Base-by-base conservation (phyloP, 2,797 vertebrate species). In the Myoxocephalus aenaeus region DNA sequence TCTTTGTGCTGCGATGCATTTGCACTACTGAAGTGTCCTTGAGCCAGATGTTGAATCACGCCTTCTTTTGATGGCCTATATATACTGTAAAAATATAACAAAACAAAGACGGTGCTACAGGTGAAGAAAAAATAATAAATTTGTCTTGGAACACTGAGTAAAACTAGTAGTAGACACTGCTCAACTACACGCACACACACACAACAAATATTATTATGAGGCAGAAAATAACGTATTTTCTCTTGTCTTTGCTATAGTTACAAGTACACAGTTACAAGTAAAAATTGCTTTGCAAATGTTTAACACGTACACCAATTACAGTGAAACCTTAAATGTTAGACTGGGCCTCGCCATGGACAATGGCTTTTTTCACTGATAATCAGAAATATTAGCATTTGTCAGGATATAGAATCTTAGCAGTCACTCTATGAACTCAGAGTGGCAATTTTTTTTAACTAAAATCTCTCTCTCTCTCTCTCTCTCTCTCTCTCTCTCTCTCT, bases 1-100 rank as follows among this genome's bases (percentile, higher is more conserved):
- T 44, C 67, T 72, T 44, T 67, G 66, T 36, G 65, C 71, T 67
- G 65, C 11, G 7, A 57, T 0, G 1, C 62, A 86, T 83, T 89
- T 87, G 50, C 82, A 89, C 76, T 83, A 82, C 85, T 83, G 64
- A 89, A 70, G 77, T 84, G 89, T 89, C 82, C 82, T 87, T 88
- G 81, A 88, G 79, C 63, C 59, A 58, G 62, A 79, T 75, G 51
- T 22, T 63, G n/a, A 80, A 84, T 79, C 53, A 22, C 0, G 12
- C 65, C 68, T 76, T 70, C 48, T 70, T 57, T 18, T 78, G 56
- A 77, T 78, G 56, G 11, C 29, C 14, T 18, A 42, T 48, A 46
- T 65, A 80, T 13, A 72, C 27, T 58, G 27, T 56, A 65, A 54
- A 80, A 77, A 66, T 13, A 48, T 44, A 27, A 25, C 2, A 25